A percentile compares a stretch with the other conserved stretches of the same genome.
These are phyloP conservation scores for Tipula confusa DNA, from an alignment of 2,888 invertebrate genomes.

Conservation along the genomic window DNA sequence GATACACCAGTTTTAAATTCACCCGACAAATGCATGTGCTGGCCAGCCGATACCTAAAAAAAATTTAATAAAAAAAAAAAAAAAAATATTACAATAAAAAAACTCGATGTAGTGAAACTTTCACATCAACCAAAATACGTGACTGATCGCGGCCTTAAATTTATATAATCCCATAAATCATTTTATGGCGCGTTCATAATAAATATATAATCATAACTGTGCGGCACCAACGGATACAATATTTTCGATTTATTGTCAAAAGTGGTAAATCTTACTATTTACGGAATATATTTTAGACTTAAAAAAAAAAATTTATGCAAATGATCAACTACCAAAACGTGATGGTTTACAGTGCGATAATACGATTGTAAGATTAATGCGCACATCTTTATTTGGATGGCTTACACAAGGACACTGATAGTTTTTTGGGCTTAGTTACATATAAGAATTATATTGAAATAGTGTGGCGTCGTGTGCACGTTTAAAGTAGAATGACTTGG, in stretches of 20 bases:
- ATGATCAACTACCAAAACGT: background rate
- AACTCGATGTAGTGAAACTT: background rate
- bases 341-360: background rate
- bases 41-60: slow-evolving; percentile 79
- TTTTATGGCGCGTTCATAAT: background rate
- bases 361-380: background rate
- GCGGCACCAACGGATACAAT: background rate
- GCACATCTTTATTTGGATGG: background rate
- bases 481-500: background rate
- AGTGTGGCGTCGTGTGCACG: background rate
- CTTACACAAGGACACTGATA: background rate
- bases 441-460: background rate
- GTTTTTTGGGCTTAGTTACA: background rate
- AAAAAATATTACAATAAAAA: background rate
- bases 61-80: background rate
- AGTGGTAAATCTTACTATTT: background rate
- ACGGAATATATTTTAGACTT: background rate
- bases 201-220: background rate
- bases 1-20: slow-evolving; percentile 70
- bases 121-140: background rate
- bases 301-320: background rate
- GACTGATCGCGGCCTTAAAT: background rate
- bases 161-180: background rate
- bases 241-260: background rate
- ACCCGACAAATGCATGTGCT: slow-evolving; percentile 74